Percentiles rank a stretch among this genome's conserved stretches.
phyloP scores from a whole-genome alignment of 1,140 invertebrate genomes.

The Bradysia coprophila region DNA sequence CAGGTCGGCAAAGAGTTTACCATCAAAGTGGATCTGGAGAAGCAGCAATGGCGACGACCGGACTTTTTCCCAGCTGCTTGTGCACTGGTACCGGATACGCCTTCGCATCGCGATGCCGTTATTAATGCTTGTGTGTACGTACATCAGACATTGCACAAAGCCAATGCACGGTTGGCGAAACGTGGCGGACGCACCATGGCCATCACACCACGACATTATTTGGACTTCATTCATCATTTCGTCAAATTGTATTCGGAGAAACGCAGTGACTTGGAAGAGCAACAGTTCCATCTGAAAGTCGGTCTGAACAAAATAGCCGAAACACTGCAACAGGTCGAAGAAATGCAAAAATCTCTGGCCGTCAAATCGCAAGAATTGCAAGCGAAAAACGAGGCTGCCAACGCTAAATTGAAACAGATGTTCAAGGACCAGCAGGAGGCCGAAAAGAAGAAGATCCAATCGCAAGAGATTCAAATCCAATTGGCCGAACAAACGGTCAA shows the following conservation, averaged over 20 bases:
- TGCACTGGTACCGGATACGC: slow-evolving; percentile 49
- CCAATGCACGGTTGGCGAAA: slow-evolving; percentile 76
- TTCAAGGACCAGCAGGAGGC: slow-evolving; percentile 99
- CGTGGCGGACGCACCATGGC: slow-evolving; percentile 89
- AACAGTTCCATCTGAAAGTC: slow-evolving; percentile 96
- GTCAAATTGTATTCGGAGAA: slow-evolving; percentile 97
- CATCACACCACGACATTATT: slow-evolving; percentile 91
- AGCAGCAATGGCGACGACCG: slow-evolving; percentile 62
- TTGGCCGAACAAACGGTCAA: slow-evolving; percentile 78
- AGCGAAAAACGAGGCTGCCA: slow-evolving; percentile 98
- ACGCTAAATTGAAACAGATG: slow-evolving; percentile 97
- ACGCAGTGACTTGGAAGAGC: slow-evolving; percentile 92
- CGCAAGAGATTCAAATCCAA: slow-evolving; percentile 89
- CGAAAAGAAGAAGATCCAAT: slow-evolving; percentile 96
- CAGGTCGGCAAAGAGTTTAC: slow-evolving; percentile 79
- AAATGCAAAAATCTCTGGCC: slow-evolving; percentile 96
- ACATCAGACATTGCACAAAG: slow-evolving; percentile 90
- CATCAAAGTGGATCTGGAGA: slow-evolving; percentile 63
- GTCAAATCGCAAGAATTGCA: slow-evolving; percentile 92
- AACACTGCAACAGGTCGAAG: slow-evolving; percentile 98
- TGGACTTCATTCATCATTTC: slow-evolving; percentile 99
- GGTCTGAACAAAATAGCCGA: slow-evolving; percentile 97
- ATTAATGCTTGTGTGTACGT: slow-evolving; percentile 98
- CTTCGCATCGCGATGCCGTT: slow-evolving; percentile 81
- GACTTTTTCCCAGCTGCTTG: slow-evolving; percentile 78